Base-by-base conservation (phyloP, 64 coral and sea anemone species). In the Montipora sp. region DNA sequence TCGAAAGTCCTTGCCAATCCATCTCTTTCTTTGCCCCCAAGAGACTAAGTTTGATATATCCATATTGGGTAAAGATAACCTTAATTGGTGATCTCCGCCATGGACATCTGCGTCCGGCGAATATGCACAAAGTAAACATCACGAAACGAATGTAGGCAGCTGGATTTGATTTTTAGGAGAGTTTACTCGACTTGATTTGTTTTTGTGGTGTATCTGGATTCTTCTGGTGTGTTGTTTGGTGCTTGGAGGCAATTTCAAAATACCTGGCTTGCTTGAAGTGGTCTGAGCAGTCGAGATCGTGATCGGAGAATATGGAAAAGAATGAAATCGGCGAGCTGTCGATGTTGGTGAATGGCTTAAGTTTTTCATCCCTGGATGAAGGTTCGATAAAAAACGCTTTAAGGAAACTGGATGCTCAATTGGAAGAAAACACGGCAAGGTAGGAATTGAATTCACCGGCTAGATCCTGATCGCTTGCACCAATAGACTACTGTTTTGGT, bases 371-470 rank as follows among this genome's bases (percentile, higher is more conserved):
- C 44, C 83, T 80, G 59, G 91, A 93, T 73, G 22, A 80, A 2
- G 91, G 86, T 20, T 87, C 77, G 3, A 87, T 93, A 9, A 93
- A 88, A 80, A 73, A 86, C 8, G 83, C 91, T 3, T 80, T 93
- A 48, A 19, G 19, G 13, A 86, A 88, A 72, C 77, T 93, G 19
- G 91, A 93, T 80, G 18, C 83, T 57, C 74, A 75, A 36, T 75
- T 93, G 70, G 91, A 93, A 45, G 75, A 76, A 48, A 93, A 93
- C 77, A 47, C 91, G 13, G 48, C 50, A 55, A 93, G 91, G 91
- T 93, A 65, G 59, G 75, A 50, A 78, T 7, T 66, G 45, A n/a
- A 43, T 7, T 20, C 3, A 4, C 14, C 60, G 60, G 13, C 60
- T 14, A 14, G 3, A 63, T 14, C 13, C 60, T 11, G 3, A 9